Conservation (phyloP, 2,888 invertebrate species). For the Ophraella communa region DNA sequence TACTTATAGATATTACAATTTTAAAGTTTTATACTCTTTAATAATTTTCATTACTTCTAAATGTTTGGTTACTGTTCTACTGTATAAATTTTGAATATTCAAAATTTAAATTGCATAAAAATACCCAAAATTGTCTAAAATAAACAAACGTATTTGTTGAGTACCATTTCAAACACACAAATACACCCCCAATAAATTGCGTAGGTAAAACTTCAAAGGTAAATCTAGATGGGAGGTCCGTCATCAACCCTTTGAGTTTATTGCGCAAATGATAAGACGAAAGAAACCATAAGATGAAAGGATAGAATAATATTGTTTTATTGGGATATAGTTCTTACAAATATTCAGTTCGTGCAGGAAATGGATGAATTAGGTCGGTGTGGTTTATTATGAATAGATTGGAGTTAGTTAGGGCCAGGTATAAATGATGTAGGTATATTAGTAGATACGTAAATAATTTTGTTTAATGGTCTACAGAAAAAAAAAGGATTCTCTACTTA, state of each 20-base stretch:
- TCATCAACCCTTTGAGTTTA: constrained; percentile 22
- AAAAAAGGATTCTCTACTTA: too few species aligned
- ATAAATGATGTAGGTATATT: neutral
- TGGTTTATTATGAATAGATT: neutral
- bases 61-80: too few species aligned
- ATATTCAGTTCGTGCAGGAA: neutral
- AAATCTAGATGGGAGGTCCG: constrained; percentile 19
- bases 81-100: neutral
- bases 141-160: constrained; percentile 4
- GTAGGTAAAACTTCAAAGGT: constrained; percentile 15
- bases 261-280: constrained; percentile 15
- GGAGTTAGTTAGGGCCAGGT: neutral
- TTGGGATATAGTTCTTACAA: neutral
- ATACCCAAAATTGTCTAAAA: neutral
- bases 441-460: too few species aligned
- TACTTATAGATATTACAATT: too few species aligned
- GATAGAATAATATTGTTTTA: constrained; percentile 5
- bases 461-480: too few species aligned
- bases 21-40: too few species aligned
- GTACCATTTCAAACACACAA: neutral
- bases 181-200: constrained; percentile 6
- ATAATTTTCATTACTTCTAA: too few species aligned
- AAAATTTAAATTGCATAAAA: neutral
- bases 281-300: neutral
- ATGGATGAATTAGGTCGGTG: neutral